Conservation (phyloP, 2,888 invertebrate genomes). For the Diadromus collaris region DNA sequence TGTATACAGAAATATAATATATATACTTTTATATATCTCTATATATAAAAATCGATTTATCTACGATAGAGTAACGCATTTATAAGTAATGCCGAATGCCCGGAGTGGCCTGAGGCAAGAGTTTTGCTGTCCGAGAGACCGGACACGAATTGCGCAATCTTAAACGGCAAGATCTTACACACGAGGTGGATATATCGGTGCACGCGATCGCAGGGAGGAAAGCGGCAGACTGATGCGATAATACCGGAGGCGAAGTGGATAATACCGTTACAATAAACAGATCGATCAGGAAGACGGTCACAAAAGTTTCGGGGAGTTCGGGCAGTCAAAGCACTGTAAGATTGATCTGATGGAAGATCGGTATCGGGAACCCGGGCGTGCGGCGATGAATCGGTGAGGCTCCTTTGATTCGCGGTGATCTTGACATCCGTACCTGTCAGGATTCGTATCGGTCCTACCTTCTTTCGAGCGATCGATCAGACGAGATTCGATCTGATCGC, state of each 20-base stretch:
- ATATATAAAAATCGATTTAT: neutral
- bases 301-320: neutral
- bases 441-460: neutral
- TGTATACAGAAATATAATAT: neutral
- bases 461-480: neutral
- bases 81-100: slow-evolving; percentile 22
- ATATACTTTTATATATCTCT: neutral
- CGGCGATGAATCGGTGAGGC: neutral
- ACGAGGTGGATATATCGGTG: slow-evolving; percentile 1
- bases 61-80: slow-evolving; percentile 5
- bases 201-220: slow-evolving; percentile 16
- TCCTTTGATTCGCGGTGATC: neutral
- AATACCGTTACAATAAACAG: slow-evolving; percentile 8
- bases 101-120: slow-evolving; percentile 19
- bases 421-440: neutral
- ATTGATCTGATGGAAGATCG: slow-evolving; percentile 11
- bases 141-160: slow-evolving; percentile 34
- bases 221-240: slow-evolving; percentile 14
- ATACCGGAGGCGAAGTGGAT: neutral
- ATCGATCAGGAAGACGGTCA: neutral
- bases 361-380: neutral
- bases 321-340: neutral
- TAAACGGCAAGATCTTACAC: slow-evolving; percentile 5
- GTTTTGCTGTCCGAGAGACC: slow-evolving; percentile 22
- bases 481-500: neutral